Conservation (phyloP, 2,888 invertebrate genomes). For the Ectemnius continuus region DNA sequence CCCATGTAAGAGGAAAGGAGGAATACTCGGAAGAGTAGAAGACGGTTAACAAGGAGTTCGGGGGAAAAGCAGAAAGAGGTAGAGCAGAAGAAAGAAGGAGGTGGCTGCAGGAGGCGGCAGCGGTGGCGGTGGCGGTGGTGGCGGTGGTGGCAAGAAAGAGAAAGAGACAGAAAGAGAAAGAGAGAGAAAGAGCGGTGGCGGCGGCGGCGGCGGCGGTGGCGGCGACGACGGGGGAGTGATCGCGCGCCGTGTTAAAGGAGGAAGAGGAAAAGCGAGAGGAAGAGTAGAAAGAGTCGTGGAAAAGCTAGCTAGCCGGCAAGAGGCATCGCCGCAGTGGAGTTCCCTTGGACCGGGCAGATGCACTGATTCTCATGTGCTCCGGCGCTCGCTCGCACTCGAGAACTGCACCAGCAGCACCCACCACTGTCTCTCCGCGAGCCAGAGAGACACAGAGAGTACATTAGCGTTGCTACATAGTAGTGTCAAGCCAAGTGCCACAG, state of each 20-base stretch:
- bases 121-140: not conserved
- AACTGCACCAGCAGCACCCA: not conserved
- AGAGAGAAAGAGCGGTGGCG: not conserved
- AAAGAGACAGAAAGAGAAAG: not conserved
- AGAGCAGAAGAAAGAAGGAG: too few relatives aligned
- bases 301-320: slow-evolving; percentile 18
- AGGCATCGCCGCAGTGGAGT: not conserved
- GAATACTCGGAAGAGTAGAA: not conserved
- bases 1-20: too few relatives aligned
- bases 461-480: too few relatives aligned
- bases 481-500: too few relatives aligned
- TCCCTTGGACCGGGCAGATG: too few relatives aligned
- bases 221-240: not conserved
- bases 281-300: slow-evolving; percentile 35
- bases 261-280: slow-evolving; percentile 3
- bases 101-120: not conserved
- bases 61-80: slow-evolving; percentile 12
- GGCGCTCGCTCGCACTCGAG: not conserved
- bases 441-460: too few relatives aligned
- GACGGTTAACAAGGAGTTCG: not conserved
- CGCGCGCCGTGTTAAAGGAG: not conserved
- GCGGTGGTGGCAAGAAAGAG: not conserved
- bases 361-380: not conserved
- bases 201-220: not conserved
- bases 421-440: too few relatives aligned